phyloP scores from a whole-genome alignment of 1,140 invertebrate species.

The Acromyrmex charruanus region DNA sequence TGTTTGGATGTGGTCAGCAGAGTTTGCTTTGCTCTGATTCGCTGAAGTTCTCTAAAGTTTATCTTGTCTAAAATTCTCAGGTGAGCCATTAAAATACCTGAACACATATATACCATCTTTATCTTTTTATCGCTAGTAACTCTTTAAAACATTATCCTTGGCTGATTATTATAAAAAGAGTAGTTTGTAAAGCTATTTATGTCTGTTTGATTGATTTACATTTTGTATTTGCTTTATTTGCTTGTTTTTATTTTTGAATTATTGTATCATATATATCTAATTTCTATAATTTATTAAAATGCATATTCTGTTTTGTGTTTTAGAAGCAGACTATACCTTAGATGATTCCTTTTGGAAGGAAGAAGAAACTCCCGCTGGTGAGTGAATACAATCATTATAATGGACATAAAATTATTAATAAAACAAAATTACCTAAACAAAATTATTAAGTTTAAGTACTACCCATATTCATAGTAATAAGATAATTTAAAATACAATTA shows the following conservation, averaged over 20 bases:
- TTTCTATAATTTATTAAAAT: neutral
- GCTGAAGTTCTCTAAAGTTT: slow-evolving; percentile 20
- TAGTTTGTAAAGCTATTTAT: neutral
- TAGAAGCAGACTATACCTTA: slow-evolving; percentile 96
- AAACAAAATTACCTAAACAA: neutral
- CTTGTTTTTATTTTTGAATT: neutral
- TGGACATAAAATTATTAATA: no score
- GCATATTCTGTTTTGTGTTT: slow-evolving; percentile 85
- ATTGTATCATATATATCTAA: neutral
- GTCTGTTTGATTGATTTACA: neutral
- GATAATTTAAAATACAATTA: slow-evolving; percentile 20
- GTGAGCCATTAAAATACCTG: slow-evolving; percentile 28
- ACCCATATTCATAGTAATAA: neutral
- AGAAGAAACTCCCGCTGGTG: slow-evolving; percentile 94
- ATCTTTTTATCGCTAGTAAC: neutral
- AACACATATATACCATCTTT: neutral
- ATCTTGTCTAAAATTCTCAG: slow-evolving; percentile 12
- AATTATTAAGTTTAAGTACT: slow-evolving; percentile 6
- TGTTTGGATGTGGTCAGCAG: neutral
- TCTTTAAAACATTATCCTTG: slow-evolving; percentile 7
- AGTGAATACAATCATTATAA: slow-evolving; percentile 83
- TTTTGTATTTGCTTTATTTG: neutral
- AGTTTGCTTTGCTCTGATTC: slow-evolving; percentile 17
- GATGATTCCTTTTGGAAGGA: slow-evolving; percentile 97
- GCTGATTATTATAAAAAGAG: neutral